phyloP scores from a whole-genome alignment of 1,140 invertebrate species.

The Idris sp. region DNA sequence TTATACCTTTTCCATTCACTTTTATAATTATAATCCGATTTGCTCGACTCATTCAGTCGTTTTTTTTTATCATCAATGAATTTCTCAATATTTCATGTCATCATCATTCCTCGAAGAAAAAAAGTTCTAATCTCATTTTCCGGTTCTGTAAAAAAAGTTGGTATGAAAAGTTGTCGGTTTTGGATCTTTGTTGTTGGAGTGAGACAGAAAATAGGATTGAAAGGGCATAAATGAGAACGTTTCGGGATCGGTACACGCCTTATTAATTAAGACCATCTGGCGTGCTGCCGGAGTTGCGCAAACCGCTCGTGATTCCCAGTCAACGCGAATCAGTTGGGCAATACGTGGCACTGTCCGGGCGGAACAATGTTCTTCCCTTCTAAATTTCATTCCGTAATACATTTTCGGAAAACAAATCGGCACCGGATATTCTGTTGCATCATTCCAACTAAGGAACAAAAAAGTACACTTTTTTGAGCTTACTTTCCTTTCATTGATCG shows the following conservation, averaged over 20 bases:
- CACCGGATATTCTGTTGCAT: no score
- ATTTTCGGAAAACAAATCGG: constrained; percentile 48
- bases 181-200: no score
- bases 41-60: background rate
- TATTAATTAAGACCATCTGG: constrained; percentile 61
- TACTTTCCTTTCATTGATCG: no score
- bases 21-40: constrained; percentile 38
- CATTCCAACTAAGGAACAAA: no score
- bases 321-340: constrained; percentile 39
- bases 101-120: no score
- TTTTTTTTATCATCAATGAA: background rate
- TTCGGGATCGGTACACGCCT: constrained; percentile 53
- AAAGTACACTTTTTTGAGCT: no score
- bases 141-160: constrained; percentile 32
- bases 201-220: constrained; percentile 35
- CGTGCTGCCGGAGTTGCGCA: constrained; percentile 49
- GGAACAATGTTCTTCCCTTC: constrained; percentile 53
- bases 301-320: constrained; percentile 54
- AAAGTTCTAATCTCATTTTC: background rate
- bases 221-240: constrained; percentile 55
- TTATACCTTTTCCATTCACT: constrained; percentile 28
- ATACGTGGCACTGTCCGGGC: constrained; percentile 47
- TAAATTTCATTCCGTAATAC: constrained; percentile 31
- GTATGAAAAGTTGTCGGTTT: no score
- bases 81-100: constrained; percentile 3